Conservation (phyloP, 2,797 vertebrate species). For the Denticeps clupeoides region DNA sequence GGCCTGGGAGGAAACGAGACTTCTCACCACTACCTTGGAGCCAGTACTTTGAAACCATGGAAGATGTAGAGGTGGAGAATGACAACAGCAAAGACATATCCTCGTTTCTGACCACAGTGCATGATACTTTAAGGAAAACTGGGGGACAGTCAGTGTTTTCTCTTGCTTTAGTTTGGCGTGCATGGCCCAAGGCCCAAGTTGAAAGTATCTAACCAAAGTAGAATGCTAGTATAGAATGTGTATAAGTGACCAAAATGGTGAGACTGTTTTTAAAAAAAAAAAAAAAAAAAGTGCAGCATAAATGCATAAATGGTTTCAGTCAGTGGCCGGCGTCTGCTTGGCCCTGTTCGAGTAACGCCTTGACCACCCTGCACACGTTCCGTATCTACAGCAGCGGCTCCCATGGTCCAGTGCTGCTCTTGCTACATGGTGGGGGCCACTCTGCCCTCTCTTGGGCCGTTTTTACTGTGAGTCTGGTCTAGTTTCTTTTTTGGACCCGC, state of each 20-base stretch:
- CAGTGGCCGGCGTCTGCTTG: too few relatives aligned
- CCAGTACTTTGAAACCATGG: constrained; percentile 94
- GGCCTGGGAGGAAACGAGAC: constrained; percentile 87
- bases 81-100: constrained; percentile 96
- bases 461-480: constrained; percentile 77
- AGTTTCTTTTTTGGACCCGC: too few relatives aligned
- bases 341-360: too few relatives aligned
- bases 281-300: too few relatives aligned
- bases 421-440: constrained; percentile 92
- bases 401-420: constrained; percentile 81
- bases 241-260: too few relatives aligned
- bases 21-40: constrained; percentile 87
- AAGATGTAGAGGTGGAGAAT: constrained; percentile 86
- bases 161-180: too few relatives aligned
- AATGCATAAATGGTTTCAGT: too few relatives aligned
- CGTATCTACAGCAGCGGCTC: constrained; percentile 90
- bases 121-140: background rate
- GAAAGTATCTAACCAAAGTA: too few relatives aligned
- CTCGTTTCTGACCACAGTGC: constrained; percentile 47
- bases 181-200: too few relatives aligned
- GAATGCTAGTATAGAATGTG: too few relatives aligned
- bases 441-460: constrained; percentile 98
- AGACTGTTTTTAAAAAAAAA: too few relatives aligned
- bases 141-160: background rate
- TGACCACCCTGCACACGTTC: constrained; percentile 86